Evolutionary conservation across 2,113 vertebrate genomes (phyloP).

Genomic region (Dipodomys spectabilis): DNA sequence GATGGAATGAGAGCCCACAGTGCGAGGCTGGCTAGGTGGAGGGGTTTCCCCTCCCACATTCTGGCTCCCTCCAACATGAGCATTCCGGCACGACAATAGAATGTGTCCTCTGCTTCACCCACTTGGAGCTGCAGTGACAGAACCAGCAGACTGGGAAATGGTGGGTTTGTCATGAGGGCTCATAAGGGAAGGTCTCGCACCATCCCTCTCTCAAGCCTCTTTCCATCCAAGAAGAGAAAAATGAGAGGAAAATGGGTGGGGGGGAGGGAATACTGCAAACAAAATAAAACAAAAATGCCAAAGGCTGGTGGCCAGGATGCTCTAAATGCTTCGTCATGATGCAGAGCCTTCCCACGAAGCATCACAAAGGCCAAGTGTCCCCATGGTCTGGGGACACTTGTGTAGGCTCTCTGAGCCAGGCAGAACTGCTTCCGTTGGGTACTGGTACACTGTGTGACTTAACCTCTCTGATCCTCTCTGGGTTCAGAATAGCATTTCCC

Average conservation of each 20-base stretch:
- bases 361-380: neutral
- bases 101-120: neutral
- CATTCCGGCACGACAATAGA: constrained; percentile 32
- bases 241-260: neutral
- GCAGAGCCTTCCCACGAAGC: neutral
- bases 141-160: constrained; percentile 66
- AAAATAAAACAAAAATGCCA: neutral
- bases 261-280: neutral
- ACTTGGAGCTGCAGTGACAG: constrained; percentile 52
- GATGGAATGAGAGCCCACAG: neutral
- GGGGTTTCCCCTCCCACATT: neutral
- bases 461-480: neutral
- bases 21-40: neutral
- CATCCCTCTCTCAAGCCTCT: neutral
- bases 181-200: neutral
- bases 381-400: neutral
- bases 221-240: neutral
- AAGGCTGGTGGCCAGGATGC: neutral
- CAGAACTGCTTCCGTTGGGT: neutral
- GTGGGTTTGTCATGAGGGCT: constrained; percentile 33
- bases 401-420: rapidly evolving
- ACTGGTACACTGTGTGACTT: neutral
- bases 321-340: neutral
- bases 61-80: constrained; percentile 12
- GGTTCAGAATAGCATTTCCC: neutral